phyloP scores from a whole-genome alignment of 2,888 invertebrate species.

The Scaptomyza cyrtandrae region DNA sequence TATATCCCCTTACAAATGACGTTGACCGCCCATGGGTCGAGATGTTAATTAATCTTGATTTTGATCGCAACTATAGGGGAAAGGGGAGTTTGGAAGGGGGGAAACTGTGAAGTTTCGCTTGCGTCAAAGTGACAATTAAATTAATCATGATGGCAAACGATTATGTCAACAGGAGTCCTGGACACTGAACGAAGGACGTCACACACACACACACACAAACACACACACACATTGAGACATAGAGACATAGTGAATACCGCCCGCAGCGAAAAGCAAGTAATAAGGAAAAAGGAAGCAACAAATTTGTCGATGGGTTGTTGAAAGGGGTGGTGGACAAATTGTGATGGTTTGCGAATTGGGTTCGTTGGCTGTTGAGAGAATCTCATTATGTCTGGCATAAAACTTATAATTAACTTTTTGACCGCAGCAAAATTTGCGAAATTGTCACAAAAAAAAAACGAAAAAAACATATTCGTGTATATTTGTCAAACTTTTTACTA shows the following conservation, averaged over 20 bases:
- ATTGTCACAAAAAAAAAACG: slow-evolving; percentile 14
- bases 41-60: slow-evolving; percentile 79
- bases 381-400: slow-evolving; percentile 70
- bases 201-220: slow-evolving; percentile 1
- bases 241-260: slow-evolving; percentile 17
- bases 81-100: slow-evolving; percentile 4
- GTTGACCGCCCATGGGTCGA: slow-evolving; percentile 77
- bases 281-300: background rate
- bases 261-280: slow-evolving; percentile 36
- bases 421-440: slow-evolving; percentile 68
- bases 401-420: slow-evolving; percentile 78
- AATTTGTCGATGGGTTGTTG: background rate
- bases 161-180: slow-evolving; percentile 74
- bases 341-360: slow-evolving; percentile 3
- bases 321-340: background rate
- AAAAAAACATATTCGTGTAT: background rate
- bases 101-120: slow-evolving; percentile 37
- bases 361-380: slow-evolving; percentile 35
- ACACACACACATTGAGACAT: background rate
- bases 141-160: slow-evolving; percentile 80
- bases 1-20: slow-evolving; percentile 66
- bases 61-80: slow-evolving; percentile 27
- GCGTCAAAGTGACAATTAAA: slow-evolving; percentile 82
- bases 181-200: slow-evolving; percentile 9
- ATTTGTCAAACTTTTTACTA: slow-evolving; percentile 36